Percentiles rank a stretch among this genome's conserved stretches.
These are phyloP conservation scores for Sinocyclocheilus maitianheensis DNA, from an alignment of 2,113 vertebrate genomes.

Conservation along the genomic window DNA sequence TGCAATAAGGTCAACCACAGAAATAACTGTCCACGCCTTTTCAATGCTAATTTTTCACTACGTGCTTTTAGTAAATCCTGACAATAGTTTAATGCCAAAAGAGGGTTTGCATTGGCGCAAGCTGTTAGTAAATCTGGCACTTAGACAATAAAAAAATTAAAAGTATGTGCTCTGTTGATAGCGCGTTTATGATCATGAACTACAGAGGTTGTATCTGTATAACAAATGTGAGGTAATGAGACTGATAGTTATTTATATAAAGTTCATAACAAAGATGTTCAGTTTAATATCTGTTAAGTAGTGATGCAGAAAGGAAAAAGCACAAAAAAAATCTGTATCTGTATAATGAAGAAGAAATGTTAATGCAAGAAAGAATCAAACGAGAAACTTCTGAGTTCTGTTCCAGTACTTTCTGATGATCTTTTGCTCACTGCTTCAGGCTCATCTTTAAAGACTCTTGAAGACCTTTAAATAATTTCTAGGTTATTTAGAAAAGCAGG, in stretches of 20 bases:
- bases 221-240: neutral
- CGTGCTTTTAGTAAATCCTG: neutral
- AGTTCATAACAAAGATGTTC: neutral
- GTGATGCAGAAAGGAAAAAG: neutral
- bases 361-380: neutral
- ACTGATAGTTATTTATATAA: neutral
- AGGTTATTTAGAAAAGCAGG: neutral
- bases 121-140: neutral
- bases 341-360: neutral
- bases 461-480: neutral
- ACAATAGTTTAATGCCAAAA: no score
- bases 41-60: no score
- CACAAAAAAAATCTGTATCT: neutral
- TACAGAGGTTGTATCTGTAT: neutral
- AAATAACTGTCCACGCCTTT: no score
- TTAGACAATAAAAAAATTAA: neutral
- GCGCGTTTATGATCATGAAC: neutral
- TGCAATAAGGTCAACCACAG: no score
- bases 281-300: neutral
- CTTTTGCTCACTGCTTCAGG: neutral
- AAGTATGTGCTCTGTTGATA: neutral
- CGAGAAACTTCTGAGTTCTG: neutral
- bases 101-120: neutral
- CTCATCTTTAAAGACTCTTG: neutral
- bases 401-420: neutral